Base-by-base conservation (phyloP, 2,888 invertebrate genomes). In the Peribatodes rhomboidaria region DNA sequence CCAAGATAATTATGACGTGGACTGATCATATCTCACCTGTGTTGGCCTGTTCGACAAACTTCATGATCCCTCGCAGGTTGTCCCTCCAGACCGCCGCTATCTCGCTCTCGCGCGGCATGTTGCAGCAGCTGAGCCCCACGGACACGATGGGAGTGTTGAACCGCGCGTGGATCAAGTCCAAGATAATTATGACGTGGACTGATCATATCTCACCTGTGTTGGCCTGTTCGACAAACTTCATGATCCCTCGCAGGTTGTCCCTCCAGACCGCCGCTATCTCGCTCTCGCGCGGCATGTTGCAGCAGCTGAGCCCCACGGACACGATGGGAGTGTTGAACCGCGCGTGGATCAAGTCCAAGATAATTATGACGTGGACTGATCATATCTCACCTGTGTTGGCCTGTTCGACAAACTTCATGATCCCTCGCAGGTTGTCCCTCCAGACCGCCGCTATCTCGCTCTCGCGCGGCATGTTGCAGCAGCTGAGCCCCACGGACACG, bases 401-500 rank as follows among this genome's bases (percentile, higher is more conserved):
- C 52, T 95, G 83, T 44, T 94, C 93, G 1, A 96, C 82, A 53
- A 96, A 94, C 74, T 94, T 94, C 92, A 96, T 95, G 4, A 96
- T 89, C 3, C 95, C 95, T 16, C 89, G 89, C 55, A 96, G 79
- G 77, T 96, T 95, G 65, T 95, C 94, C 71, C 95, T 94, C 97
- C 97, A 97, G 9, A 96, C 94, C 69, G 93, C 93, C 0, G 95
- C 95, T n/a, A 98, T 94, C 50, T 95, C 94, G 0, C 81, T 86
- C n/a, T 95, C 93, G 0, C 85, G 78, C 0, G 98, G 98, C 94
- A 97, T 97, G 74, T 96, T 96, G 81, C 98, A 98, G 78, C 98
- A 98, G 59, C 96, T 96, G 27, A 98, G 84, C 16, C 97, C 96
- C 3, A 96, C 94, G 0, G 96, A 95, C 53, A 96, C 91, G 81